These are phyloP conservation scores for Silurus meridionalis DNA, from an alignment of 2,113 vertebrate species.

Conservation along the genomic window DNA sequence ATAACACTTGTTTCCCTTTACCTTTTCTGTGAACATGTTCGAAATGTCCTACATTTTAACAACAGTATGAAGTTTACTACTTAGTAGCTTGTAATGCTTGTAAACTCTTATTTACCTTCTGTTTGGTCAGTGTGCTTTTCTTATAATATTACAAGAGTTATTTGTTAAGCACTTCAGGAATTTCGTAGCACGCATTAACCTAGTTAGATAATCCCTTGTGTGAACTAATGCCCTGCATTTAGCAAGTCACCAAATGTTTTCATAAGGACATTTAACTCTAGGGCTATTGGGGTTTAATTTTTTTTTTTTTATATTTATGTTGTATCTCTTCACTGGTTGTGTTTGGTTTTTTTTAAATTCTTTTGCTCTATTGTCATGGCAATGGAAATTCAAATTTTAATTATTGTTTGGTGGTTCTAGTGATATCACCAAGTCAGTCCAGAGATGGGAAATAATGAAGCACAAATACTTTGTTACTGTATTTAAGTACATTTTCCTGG, in stretches of 20 bases:
- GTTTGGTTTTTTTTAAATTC: too few relatives aligned
- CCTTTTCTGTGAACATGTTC: not conserved
- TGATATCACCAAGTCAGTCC: too few relatives aligned
- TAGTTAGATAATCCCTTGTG: not conserved
- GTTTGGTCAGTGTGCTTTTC: not conserved
- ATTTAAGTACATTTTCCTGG: too few relatives aligned
- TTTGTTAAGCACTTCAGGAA: not conserved
- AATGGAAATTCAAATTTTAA: too few relatives aligned
- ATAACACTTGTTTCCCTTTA: not conserved
- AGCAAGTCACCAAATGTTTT: not conserved
- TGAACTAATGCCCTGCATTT: not conserved
- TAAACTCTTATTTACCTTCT: not conserved
- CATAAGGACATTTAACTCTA: not conserved
- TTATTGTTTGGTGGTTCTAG: too few relatives aligned
- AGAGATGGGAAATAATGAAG: too few relatives aligned
- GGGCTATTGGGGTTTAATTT: not conserved
- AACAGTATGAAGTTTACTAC: not conserved
- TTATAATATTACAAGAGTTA: not conserved
- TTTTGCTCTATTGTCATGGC: too few relatives aligned
- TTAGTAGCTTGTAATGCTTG: not conserved
- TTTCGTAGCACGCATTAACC: not conserved
- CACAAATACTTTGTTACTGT: too few relatives aligned
- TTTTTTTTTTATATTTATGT: too few relatives aligned
- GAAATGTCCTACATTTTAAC: not conserved
- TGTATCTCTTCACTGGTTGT: not conserved